phyloP scores from a whole-genome alignment of 1,140 invertebrate genomes.

The Globodera ellingtonae region DNA sequence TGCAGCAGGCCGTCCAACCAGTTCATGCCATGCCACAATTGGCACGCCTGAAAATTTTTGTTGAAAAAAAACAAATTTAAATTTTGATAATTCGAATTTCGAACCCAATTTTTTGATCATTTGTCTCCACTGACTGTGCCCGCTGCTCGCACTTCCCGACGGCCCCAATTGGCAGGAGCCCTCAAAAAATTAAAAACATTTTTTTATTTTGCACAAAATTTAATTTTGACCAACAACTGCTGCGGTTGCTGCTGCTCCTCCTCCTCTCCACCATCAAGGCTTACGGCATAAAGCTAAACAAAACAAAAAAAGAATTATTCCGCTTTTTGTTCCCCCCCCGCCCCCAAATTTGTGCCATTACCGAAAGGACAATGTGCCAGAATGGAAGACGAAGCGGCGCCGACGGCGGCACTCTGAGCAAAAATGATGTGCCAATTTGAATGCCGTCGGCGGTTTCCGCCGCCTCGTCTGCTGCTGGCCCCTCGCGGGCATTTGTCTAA shows the following conservation, averaged over 20 bases:
- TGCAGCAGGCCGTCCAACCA: neutral
- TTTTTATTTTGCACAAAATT: too few species aligned
- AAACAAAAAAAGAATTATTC: too few species aligned
- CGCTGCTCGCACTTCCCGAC: conserved; percentile 10
- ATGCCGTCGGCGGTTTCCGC: neutral
- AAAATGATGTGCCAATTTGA: conserved; percentile 18
- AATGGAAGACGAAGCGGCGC: conserved; percentile 15
- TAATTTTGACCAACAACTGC: too few species aligned
- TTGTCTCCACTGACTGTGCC: conserved; percentile 18
- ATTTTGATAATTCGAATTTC: neutral
- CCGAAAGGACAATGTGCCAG: neutral
- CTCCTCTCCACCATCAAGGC: too few species aligned
- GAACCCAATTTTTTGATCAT: conserved; percentile 24
- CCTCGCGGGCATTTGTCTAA: neutral
- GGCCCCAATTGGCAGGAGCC: conserved; percentile 18
- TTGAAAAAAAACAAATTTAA: neutral
- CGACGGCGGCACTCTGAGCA: conserved; percentile 6
- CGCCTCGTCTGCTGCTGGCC: neutral
- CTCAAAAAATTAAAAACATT: neutral
- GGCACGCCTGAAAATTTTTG: conserved; percentile 4
- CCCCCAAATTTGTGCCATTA: neutral
- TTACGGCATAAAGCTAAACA: too few species aligned
- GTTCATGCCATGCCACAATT: conserved; percentile 18
- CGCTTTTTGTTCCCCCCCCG: too few species aligned
- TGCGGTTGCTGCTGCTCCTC: too few species aligned